Percentiles rank a stretch among this genome's conserved stretches.
Conservation (phyloP, 2,113 vertebrate species). For the Felis chaus region DNA sequence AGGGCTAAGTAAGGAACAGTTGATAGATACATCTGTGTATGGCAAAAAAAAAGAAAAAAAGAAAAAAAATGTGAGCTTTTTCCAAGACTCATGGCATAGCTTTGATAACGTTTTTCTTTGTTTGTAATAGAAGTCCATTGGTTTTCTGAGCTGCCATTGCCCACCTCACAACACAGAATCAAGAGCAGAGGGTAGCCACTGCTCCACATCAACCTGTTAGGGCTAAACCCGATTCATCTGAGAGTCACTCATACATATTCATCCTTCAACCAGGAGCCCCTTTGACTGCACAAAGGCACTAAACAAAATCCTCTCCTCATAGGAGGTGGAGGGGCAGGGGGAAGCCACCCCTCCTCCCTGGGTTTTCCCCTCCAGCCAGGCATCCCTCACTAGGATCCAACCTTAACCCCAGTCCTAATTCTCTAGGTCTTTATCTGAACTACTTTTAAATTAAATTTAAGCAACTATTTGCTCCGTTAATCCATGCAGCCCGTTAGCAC, state of each 20-base stretch:
- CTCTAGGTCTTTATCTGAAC: constrained; percentile 74
- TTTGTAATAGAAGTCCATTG: background rate
- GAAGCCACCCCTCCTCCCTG: background rate
- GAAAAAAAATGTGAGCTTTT: background rate
- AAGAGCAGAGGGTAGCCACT: background rate
- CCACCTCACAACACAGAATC: background rate
- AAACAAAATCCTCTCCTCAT: background rate
- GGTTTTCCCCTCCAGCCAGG: constrained; percentile 37
- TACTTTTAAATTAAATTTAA: constrained; percentile 79
- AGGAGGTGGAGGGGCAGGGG: background rate
- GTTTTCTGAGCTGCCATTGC: background rate
- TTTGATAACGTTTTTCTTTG: background rate
- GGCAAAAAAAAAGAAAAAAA: background rate
- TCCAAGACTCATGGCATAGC: background rate
- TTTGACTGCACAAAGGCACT: background rate
- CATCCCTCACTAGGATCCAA: background rate
- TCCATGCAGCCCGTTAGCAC: constrained; percentile 59
- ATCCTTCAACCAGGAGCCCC: background rate
- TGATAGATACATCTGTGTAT: background rate
- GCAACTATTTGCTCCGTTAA: constrained; percentile 75
- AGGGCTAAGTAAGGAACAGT: background rate
- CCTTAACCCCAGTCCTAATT: constrained; percentile 68
- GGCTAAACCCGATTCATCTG: background rate
- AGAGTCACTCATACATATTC: background rate
- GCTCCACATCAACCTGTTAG: accelerated